Conservation (phyloP, 2,888 invertebrate species). For the Netelia fuscicornis region DNA sequence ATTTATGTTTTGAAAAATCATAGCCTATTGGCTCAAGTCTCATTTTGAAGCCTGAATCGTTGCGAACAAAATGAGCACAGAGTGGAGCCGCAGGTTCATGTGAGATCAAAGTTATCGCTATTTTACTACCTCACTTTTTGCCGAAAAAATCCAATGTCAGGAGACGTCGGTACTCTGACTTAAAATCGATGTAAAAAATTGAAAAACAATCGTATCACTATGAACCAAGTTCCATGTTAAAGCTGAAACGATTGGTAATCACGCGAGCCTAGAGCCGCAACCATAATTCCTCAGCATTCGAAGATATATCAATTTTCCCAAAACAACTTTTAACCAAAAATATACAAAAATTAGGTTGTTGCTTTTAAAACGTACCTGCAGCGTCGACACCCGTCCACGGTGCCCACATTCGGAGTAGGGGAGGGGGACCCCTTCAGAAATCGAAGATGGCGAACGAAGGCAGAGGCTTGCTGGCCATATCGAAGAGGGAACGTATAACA, state of each 20-base stretch:
- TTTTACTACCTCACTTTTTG: background rate
- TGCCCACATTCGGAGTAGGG: conserved; percentile 28
- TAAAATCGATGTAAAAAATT: background rate
- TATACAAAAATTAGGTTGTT: background rate
- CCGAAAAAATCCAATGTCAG: background rate
- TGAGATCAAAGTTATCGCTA: background rate
- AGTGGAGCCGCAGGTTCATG: background rate
- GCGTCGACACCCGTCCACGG: conserved; percentile 31
- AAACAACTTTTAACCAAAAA: background rate
- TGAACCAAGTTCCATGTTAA: background rate
- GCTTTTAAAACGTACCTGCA: background rate
- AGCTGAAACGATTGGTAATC: background rate
- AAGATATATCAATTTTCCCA: background rate
- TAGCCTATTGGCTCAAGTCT: background rate
- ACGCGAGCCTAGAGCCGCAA: background rate
- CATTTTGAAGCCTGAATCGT: no score
- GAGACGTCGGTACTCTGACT: background rate
- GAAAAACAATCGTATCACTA: background rate
- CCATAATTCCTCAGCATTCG: background rate
- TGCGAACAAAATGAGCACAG: no score
- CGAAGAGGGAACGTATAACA: conserved; percentile 9
- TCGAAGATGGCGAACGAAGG: conserved; percentile 62
- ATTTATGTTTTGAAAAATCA: background rate
- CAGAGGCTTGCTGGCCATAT: conserved; percentile 6
- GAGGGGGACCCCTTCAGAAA: conserved; percentile 51